A percentile compares a stretch with the other conserved stretches of the same genome.
Evolutionary conservation across 2,888 invertebrate species (phyloP).

Genomic region (Catocala sponsa): DNA sequence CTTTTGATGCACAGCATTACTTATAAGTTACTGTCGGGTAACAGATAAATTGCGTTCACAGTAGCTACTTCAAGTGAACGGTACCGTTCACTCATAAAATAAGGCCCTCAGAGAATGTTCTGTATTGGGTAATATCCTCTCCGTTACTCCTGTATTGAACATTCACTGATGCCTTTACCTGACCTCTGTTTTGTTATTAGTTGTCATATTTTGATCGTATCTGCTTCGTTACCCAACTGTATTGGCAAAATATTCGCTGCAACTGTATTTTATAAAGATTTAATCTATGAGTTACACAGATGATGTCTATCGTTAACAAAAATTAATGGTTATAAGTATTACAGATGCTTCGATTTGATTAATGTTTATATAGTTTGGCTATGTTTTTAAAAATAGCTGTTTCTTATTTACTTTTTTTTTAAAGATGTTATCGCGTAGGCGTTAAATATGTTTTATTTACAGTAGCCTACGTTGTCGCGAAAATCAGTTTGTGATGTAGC

Average conservation of each 20-base stretch:
- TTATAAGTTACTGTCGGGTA: constrained; percentile 7
- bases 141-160: constrained; percentile 33
- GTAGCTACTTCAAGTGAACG: constrained; percentile 44
- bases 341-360: no score
- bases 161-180: constrained; percentile 36
- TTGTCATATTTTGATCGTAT: constrained; percentile 29
- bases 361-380: no score
- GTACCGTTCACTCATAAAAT: constrained; percentile 43
- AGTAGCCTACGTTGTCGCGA: no score
- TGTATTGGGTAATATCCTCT: constrained; percentile 43
- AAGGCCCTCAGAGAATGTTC: constrained; percentile 38
- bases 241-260: constrained; percentile 4
- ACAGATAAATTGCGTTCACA: constrained; percentile 29
- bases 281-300: no score
- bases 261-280: not conserved
- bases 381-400: no score
- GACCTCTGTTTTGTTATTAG: constrained; percentile 31
- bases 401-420: no score
- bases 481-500: no score
- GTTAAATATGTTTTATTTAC: no score
- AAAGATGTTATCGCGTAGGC: no score
- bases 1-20: not conserved
- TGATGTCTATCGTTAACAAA: no score
- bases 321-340: no score
- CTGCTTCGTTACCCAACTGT: constrained; percentile 15